Evolutionary conservation across 1,140 invertebrate genomes (phyloP).

Genomic region (Diprion similis): DNA sequence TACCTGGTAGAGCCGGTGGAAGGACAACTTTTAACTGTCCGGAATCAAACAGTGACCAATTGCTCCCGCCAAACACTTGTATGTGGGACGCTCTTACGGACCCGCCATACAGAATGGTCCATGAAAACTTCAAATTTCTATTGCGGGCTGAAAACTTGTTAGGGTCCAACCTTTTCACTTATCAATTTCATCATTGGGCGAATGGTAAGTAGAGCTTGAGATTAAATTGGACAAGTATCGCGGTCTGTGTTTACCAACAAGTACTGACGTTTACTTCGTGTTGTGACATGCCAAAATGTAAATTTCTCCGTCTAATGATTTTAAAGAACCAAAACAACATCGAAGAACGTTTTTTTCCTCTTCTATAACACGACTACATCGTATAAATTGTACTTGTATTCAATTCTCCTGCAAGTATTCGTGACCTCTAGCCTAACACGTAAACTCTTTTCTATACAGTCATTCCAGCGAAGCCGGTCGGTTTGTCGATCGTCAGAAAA

Average conservation of each 20-base stretch:
- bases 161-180: constrained; percentile 53
- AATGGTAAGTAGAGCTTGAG: constrained; percentile 55
- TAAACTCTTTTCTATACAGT: constrained; percentile 45
- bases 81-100: constrained; percentile 58
- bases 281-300: background rate
- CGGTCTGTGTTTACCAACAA: too few relatives aligned
- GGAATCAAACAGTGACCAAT: constrained; percentile 18
- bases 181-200: constrained; percentile 64
- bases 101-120: constrained; percentile 62
- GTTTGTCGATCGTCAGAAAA: constrained; percentile 56
- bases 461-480: constrained; percentile 59
- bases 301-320: background rate
- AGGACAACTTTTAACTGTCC: constrained; percentile 11
- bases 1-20: constrained; percentile 38
- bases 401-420: too few relatives aligned
- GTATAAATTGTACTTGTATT: too few relatives aligned
- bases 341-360: too few relatives aligned
- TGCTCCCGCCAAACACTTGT: constrained; percentile 36
- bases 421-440: background rate
- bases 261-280: too few relatives aligned
- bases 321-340: constrained; percentile 13
- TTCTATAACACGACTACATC: background rate
- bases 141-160: constrained; percentile 60
- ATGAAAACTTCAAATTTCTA: constrained; percentile 59
- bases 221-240: too few relatives aligned